Percentiles rank a stretch among this genome's conserved stretches.
Evolutionary conservation across 1,140 invertebrate genomes (phyloP).

Genomic region (Drosophila subobscura): DNA sequence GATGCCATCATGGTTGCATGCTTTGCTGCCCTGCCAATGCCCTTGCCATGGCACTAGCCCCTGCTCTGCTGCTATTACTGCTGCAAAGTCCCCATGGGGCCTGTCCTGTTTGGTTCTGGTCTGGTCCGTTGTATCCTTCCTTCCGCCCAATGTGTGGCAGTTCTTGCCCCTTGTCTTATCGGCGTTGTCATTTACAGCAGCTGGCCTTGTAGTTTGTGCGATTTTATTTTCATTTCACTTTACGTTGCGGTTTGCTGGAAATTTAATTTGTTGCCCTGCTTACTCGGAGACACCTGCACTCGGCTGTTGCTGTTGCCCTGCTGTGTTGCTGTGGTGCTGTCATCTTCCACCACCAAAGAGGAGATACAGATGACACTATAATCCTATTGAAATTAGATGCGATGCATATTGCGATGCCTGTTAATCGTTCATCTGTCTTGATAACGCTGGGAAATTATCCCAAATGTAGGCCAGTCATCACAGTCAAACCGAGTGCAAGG

Average conservation of each 20-base stretch:
- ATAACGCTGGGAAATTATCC: too few species aligned
- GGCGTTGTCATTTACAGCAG: slow-evolving; percentile 64
- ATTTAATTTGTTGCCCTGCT: slow-evolving; percentile 58
- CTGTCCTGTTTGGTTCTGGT: slow-evolving; percentile 20
- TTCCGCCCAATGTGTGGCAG: neutral
- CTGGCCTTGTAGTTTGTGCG: slow-evolving; percentile 56
- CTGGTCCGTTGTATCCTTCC: neutral
- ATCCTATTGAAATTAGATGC: too few species aligned
- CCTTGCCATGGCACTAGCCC: slow-evolving; percentile 2
- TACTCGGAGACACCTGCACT: slow-evolving; percentile 5
- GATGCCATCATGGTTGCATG: slow-evolving; percentile 44
- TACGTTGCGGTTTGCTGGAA: slow-evolving; percentile 63
- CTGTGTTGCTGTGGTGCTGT: slow-evolving; percentile 12
- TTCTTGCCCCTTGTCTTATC: slow-evolving; percentile 37
- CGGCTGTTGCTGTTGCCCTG: slow-evolving; percentile 20
- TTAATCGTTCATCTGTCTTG: too few species aligned
- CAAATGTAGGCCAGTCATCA: too few species aligned
- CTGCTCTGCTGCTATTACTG: slow-evolving; percentile 22
- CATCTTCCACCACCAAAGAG: too few species aligned
- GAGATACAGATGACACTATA: too few species aligned
- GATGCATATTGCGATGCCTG: too few species aligned
- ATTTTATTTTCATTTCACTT: slow-evolving; percentile 72
- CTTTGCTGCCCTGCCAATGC: slow-evolving; percentile 40
- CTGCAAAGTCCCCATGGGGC: slow-evolving; percentile 51
- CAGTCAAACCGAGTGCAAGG: too few species aligned